A percentile compares a stretch with the other conserved stretches of the same genome.
These are phyloP conservation scores for Caenorhabditis afra DNA, from an alignment of 2,888 invertebrate species.

Conservation along the genomic window DNA sequence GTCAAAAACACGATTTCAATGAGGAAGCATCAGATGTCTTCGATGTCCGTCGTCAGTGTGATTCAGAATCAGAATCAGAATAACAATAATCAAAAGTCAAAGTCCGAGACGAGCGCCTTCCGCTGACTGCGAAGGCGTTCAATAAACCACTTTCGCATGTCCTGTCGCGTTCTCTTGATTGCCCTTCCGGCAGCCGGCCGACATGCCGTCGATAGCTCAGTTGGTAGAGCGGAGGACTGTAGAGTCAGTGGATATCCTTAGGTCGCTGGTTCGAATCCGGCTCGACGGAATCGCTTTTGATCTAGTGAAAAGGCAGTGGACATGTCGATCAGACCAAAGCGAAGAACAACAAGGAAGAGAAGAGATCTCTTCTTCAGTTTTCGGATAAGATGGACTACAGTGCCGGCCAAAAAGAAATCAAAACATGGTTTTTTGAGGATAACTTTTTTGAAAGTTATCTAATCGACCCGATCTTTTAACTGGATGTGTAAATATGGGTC, in stretches of 20 bases:
- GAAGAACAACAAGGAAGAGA: too few relatives aligned
- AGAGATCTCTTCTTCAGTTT: too few relatives aligned
- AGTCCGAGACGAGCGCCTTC: constrained; percentile 12
- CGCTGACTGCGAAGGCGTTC: neutral
- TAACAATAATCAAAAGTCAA: neutral
- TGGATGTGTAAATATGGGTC: too few relatives aligned
- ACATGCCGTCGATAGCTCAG: constrained; percentile 68
- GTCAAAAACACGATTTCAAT: constrained; percentile 2
- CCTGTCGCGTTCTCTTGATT: neutral
- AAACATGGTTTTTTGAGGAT: too few relatives aligned
- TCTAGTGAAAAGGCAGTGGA: too few relatives aligned
- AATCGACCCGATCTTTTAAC: too few relatives aligned
- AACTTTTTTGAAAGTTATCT: too few relatives aligned
- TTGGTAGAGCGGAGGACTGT: constrained; percentile 73
- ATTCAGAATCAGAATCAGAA: constrained; percentile 7
- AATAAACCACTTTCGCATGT: neutral
- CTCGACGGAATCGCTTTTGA: constrained; percentile 26
- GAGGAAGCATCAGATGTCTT: constrained; percentile 13
- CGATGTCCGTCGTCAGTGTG: constrained; percentile 35
- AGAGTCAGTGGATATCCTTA: constrained; percentile 68
- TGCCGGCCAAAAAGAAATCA: too few relatives aligned
- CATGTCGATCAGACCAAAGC: too few relatives aligned
- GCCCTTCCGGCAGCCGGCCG: neutral
- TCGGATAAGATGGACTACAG: too few relatives aligned
- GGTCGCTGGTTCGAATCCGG: constrained; percentile 73